Evolutionary conservation across 2,797 vertebrate genomes (phyloP).

Genomic region (Ammospiza maritima): DNA sequence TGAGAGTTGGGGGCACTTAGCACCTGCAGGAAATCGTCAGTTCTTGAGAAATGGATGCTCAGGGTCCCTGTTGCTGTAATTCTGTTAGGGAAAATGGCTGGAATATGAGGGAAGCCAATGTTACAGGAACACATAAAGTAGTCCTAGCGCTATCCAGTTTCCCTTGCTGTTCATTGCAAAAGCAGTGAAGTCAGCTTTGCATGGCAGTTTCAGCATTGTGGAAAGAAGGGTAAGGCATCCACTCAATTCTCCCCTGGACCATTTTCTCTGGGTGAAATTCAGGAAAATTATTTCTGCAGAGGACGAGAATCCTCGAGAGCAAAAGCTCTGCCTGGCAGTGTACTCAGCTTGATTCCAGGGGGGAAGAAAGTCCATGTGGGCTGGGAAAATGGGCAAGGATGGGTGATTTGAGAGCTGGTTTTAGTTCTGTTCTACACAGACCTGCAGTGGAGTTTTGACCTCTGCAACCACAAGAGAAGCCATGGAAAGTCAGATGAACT

Average conservation of each 20-base stretch:
- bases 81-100: background rate
- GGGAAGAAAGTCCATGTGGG: background rate
- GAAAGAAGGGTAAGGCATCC: background rate
- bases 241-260: background rate
- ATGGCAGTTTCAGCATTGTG: background rate
- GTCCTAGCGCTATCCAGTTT: background rate
- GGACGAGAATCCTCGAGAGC: background rate
- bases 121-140: background rate
- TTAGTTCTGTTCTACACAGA: background rate
- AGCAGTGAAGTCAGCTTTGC: conserved; percentile 16
- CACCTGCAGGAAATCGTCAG: background rate
- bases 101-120: background rate
- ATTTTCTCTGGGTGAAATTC: background rate
- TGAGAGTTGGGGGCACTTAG: background rate
- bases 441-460: background rate
- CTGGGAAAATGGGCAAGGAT: background rate
- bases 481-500: background rate
- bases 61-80: background rate
- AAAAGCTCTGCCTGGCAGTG: background rate
- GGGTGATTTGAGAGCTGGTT: background rate
- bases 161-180: background rate
- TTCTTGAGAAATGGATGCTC: background rate
- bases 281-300: background rate
- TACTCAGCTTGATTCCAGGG: background rate
- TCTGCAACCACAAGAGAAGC: background rate